Conservation (phyloP, 2,888 invertebrate genomes). For the Caenorhabditis macrosperma region DNA sequence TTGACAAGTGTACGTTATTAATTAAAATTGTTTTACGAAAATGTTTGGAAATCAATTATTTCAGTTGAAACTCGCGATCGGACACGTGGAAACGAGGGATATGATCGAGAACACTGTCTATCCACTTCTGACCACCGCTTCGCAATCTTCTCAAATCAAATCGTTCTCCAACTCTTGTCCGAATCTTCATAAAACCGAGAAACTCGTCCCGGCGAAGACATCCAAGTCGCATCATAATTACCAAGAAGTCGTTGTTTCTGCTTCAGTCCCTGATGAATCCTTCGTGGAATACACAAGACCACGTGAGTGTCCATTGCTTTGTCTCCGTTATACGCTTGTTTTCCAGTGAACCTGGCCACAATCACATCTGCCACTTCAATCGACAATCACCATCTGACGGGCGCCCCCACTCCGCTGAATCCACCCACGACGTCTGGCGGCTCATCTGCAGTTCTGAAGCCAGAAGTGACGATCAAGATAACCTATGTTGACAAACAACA, state of each 20-base stretch:
- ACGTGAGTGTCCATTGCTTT: conserved; percentile 4
- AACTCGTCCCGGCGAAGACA: background rate
- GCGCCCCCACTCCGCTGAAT: conserved; percentile 7
- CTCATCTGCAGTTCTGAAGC: conserved; percentile 12
- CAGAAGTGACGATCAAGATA: conserved; percentile 46
- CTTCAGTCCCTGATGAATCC: conserved; percentile 59
- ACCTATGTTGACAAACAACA: conserved; percentile 63
- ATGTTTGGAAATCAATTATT: background rate
- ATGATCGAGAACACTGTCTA: conserved; percentile 62
- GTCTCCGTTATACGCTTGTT: background rate
- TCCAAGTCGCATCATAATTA: conserved; percentile 22
- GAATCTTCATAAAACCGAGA: conserved; percentile 47
- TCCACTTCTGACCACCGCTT: conserved; percentile 61
- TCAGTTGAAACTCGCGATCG: conserved; percentile 67
- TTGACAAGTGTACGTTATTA: conserved; percentile 60
- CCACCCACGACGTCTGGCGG: conserved; percentile 12
- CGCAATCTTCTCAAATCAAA: conserved; percentile 39
- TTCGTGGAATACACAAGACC: conserved; percentile 30
- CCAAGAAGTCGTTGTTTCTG: conserved; percentile 13
- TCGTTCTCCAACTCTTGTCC: conserved; percentile 61
- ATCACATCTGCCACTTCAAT: conserved; percentile 55
- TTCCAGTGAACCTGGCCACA: conserved; percentile 44
- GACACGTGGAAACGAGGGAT: conserved; percentile 67
- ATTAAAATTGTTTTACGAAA: background rate
- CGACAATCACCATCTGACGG: conserved; percentile 37